A percentile compares a stretch with the other conserved stretches of the same genome.
Evolutionary conservation across 1,140 invertebrate genomes (phyloP).

Genomic region (Ceratosolen fusciceps): DNA sequence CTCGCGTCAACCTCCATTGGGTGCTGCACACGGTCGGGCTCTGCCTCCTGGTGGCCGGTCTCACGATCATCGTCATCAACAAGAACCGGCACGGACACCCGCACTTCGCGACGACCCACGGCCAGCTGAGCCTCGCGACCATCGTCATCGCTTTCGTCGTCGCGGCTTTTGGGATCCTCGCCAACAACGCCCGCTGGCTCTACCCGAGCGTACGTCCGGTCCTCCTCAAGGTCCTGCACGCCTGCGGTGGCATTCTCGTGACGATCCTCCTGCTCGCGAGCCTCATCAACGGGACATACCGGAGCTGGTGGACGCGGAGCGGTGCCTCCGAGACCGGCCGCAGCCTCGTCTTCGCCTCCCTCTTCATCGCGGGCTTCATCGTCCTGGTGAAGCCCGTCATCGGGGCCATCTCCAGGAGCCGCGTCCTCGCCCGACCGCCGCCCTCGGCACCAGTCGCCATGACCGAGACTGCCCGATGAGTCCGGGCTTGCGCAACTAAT

Average conservation of each 20-base stretch:
- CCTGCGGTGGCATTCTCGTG: conserved; percentile 59
- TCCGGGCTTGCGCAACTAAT: no score
- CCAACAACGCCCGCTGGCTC: conserved; percentile 65
- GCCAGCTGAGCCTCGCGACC: conserved; percentile 59
- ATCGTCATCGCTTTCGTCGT: conserved; percentile 57
- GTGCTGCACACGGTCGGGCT: conserved; percentile 60
- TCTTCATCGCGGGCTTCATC: conserved; percentile 61
- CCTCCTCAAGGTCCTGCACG: conserved; percentile 63
- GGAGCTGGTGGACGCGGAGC: conserved; percentile 54
- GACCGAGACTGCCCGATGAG: conserved; percentile 28
- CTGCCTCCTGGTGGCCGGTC: conserved; percentile 55
- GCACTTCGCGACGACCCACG: conserved; percentile 62
- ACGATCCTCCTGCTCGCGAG: conserved; percentile 60
- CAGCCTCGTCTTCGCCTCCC: conserved; percentile 56
- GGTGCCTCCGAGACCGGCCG: conserved; percentile 53
- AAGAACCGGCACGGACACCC: conserved; percentile 52
- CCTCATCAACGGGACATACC: conserved; percentile 64
- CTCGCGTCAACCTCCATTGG: conserved; percentile 64
- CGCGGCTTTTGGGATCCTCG: conserved; percentile 59
- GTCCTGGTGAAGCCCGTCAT: conserved; percentile 64
- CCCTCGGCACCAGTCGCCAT: conserved; percentile 38
- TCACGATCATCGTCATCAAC: conserved; percentile 63
- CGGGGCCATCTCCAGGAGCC: conserved; percentile 58
- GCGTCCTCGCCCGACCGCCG: conserved; percentile 56
- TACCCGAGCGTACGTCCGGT: conserved; percentile 63